phyloP scores from a whole-genome alignment of 1,140 invertebrate species.

The Plectrocnemia conspersa region DNA sequence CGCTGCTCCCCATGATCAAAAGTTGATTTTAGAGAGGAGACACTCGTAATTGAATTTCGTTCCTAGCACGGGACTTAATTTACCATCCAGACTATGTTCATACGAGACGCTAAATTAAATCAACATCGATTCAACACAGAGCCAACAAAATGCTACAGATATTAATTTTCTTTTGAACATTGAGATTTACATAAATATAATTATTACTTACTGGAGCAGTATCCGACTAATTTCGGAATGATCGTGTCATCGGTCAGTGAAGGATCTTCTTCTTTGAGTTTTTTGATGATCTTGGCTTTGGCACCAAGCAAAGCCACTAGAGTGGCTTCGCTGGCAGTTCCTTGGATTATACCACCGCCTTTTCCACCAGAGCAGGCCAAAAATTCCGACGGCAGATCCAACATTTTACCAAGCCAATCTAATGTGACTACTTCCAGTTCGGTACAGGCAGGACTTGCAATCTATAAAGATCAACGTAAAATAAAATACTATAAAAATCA shows the following conservation, averaged over 20 bases:
- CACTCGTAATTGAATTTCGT: background rate
- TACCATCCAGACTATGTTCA: background rate
- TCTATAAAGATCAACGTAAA: slow-evolving; percentile 53
- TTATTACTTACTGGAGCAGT: slow-evolving; percentile 64
- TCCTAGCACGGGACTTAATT: background rate
- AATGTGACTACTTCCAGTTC: slow-evolving; percentile 96
- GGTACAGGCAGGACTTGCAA: slow-evolving; percentile 93
- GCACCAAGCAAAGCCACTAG: slow-evolving; percentile 86
- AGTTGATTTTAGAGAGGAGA: background rate
- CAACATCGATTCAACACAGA: too few relatives aligned
- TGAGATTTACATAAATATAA: too few relatives aligned
- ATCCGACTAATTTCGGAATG: slow-evolving; percentile 82
- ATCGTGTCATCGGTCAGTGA: slow-evolving; percentile 80
- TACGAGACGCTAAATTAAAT: too few relatives aligned
- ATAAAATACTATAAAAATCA: too few relatives aligned
- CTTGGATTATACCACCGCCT: slow-evolving; percentile 89
- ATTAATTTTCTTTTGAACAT: too few relatives aligned
- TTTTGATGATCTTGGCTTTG: slow-evolving; percentile 69
- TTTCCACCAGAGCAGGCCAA: slow-evolving; percentile 74
- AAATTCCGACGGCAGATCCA: slow-evolving; percentile 86
- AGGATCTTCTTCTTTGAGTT: slow-evolving; percentile 65
- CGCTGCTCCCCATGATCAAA: background rate
- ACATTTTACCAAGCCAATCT: slow-evolving; percentile 96
- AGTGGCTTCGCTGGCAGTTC: slow-evolving; percentile 84
- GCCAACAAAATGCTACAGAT: too few relatives aligned